phyloP scores from a whole-genome alignment of 2,888 invertebrate species.

The Terebella lapidaria region DNA sequence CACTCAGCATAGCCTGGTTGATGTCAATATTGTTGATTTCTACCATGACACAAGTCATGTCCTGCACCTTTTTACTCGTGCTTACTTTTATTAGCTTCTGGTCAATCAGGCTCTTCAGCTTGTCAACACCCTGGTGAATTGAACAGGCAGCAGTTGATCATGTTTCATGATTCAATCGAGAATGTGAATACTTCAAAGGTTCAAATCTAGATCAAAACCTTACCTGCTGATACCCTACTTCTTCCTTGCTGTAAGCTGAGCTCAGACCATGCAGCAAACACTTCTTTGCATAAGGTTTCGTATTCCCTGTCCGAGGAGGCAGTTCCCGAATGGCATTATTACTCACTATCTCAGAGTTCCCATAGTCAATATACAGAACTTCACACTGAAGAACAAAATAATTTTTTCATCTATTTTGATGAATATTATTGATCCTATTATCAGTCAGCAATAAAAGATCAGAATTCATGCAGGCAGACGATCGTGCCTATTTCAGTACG shows the following conservation, averaged over 20 bases:
- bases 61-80: neutral
- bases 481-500: no score
- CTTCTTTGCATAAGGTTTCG: constrained; percentile 34
- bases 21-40: constrained; percentile 3
- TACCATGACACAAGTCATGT: no score
- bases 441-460: no score
- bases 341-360: constrained; percentile 38
- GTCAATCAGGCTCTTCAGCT: constrained; percentile 1
- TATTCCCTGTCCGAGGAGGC: constrained; percentile 28
- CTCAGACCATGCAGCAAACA: constrained; percentile 34
- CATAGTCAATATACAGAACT: constrained; percentile 44
- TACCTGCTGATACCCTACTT: constrained; percentile 20
- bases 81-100: neutral
- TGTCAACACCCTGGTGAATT: constrained; percentile 2
- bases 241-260: constrained; percentile 30
- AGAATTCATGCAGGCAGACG: no score
- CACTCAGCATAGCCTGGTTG: constrained; percentile 13
- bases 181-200: no score
- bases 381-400: constrained; percentile 31
- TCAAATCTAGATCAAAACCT: neutral
- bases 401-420: no score
- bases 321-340: constrained; percentile 34
- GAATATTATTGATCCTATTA: no score
- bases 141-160: no score
- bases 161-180: no score